phyloP scores from a whole-genome alignment of 2,113 vertebrate genomes.

The Lathamus discolor region DNA sequence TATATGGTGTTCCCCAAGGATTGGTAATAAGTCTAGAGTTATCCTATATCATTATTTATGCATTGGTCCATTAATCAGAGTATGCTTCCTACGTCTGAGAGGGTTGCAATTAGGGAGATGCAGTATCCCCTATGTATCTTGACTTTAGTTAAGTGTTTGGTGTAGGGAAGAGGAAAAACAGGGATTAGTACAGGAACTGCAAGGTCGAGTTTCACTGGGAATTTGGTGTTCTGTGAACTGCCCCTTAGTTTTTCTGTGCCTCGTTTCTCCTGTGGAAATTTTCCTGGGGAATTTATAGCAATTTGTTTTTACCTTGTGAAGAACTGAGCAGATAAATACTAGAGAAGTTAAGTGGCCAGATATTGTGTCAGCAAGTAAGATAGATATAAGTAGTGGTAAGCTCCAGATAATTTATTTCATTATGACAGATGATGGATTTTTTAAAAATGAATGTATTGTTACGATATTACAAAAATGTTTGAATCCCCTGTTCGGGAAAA shows the following conservation, averaged over 20 bases:
- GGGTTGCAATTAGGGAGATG: background rate
- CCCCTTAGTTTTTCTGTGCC: background rate
- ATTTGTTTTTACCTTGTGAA: background rate
- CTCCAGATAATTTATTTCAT: background rate
- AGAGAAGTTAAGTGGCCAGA: background rate
- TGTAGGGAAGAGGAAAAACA: background rate
- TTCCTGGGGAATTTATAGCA: background rate
- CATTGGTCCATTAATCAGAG: background rate
- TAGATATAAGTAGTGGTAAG: background rate
- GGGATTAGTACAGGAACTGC: background rate
- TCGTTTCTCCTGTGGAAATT: background rate
- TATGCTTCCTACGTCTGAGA: background rate
- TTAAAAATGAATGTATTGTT: background rate
- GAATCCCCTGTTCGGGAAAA: background rate
- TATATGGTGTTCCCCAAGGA: background rate
- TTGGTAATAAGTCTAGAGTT: background rate
- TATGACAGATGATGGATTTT: background rate
- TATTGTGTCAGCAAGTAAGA: background rate
- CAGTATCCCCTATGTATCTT: background rate
- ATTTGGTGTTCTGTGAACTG: background rate
- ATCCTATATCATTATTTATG: background rate
- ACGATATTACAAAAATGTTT: background rate
- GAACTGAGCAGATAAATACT: background rate
- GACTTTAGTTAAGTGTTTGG: background rate
- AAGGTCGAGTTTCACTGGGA: background rate